Base-by-base conservation (phyloP, 92 coral and sea anemone genomes). In the Phenganax subtilis region DNA sequence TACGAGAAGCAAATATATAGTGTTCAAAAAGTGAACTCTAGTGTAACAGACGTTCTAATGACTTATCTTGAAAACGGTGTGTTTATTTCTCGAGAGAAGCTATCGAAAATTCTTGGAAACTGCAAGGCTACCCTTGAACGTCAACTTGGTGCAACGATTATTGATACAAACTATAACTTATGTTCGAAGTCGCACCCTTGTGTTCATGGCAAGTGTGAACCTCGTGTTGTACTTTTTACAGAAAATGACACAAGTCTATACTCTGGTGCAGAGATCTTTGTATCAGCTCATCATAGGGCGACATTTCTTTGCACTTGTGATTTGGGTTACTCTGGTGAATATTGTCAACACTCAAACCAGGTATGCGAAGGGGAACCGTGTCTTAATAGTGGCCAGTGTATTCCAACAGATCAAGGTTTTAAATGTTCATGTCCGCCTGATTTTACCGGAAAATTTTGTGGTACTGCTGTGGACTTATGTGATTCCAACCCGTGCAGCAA, bases 381-480 rank as follows among this genome's bases (percentile, higher is more conserved):
- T 69, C 81, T 81, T 82, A 90, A 93, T 83, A 71, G 84, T 73
- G 97, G 92, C 30, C 77, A 66, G 14, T 96, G 99, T 81, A 55
- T 76, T n/a, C 89, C 92, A 77, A 88, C 85, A 17, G 59, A 31
- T 1, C 90, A 92, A 8, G 84, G 96, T 28, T 96, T 90, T 80
- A 85, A 29, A 57, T 96, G 99, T 57, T 72, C 81, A 11, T 96
- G 99, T 77, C 77, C 81, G 47, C 86, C 92, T 58, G 92, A 97
- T 14, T 96, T 84, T 84, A 82, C 88, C 58, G 99, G 99, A 0
- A 89, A 89, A 65, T 85, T 84, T 83, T 96, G 99, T 84, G 90
- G 83, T 66, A 75, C 82, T 71, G 86, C 90, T 3, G 80, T 87
- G 10, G 87, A 96, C 65, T 92, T 88, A 84, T 96, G 99, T 75